Evolutionary conservation across 2,888 invertebrate species (phyloP).

Genomic region (Napeogenes sylphis): DNA sequence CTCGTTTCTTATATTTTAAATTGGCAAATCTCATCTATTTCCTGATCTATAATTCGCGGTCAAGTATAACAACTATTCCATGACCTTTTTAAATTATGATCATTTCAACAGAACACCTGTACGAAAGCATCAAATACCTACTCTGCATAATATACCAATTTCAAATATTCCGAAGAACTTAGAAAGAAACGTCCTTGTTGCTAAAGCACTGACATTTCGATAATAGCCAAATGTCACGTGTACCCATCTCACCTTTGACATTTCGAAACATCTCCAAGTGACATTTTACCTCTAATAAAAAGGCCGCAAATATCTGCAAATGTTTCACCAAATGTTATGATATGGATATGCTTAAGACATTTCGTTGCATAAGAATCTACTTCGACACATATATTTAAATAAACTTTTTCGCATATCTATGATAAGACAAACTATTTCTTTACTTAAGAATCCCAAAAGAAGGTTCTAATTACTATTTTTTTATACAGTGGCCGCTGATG

Average conservation of each 20-base stretch:
- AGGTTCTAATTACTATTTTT: neutral
- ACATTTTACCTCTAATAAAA: constrained; percentile 60
- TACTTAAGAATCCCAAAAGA: no score
- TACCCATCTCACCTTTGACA: constrained; percentile 70
- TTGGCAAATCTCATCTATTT: constrained; percentile 37
- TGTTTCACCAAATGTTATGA: constrained; percentile 26
- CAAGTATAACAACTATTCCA: constrained; percentile 70
- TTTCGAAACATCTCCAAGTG: constrained; percentile 54
- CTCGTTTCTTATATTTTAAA: constrained; percentile 25
- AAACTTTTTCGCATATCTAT: neutral
- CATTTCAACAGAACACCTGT: constrained; percentile 62
- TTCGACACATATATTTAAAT: neutral
- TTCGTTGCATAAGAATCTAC: neutral
- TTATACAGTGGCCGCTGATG: constrained; percentile 49
- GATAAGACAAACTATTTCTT: no score
- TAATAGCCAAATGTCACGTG: constrained; percentile 73
- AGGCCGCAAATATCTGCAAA: constrained; percentile 35
- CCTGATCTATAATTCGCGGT: constrained; percentile 55
- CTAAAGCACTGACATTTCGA: constrained; percentile 74
- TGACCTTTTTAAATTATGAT: constrained; percentile 67
- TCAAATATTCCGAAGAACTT: constrained; percentile 63
- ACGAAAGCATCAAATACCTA: constrained; percentile 68
- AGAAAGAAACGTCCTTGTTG: constrained; percentile 77
- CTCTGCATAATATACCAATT: constrained; percentile 61
- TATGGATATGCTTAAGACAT: constrained; percentile 13